Conservation (phyloP, 2,113 vertebrate species). For the Gobius niger region DNA sequence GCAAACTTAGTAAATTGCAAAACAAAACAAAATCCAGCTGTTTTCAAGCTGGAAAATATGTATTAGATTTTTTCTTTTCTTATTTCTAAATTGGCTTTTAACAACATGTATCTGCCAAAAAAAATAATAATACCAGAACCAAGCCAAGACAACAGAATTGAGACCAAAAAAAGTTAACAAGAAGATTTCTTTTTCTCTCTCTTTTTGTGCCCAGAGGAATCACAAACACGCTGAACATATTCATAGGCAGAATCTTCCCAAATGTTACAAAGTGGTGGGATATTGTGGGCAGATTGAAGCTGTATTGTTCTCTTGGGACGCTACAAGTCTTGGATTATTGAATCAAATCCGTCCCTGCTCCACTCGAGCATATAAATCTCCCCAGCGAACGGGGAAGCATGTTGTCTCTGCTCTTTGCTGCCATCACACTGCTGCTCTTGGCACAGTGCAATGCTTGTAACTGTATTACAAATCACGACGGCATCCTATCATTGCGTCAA, state of each 20-base stretch:
- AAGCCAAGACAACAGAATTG: too few relatives aligned
- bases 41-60: too few relatives aligned
- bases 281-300: conserved; percentile 18
- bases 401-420: background rate
- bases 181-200: too few relatives aligned
- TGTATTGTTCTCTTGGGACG: conserved; percentile 11
- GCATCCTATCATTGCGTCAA: conserved; percentile 2
- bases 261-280: conserved; percentile 11
- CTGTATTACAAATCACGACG: conserved; percentile 14
- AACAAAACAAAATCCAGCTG: too few relatives aligned
- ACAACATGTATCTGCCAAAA: too few relatives aligned
- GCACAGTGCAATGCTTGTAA: conserved; percentile 16
- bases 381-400: conserved; percentile 5
- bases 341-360: conserved; percentile 30
- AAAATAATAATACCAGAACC: too few relatives aligned
- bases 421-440: background rate
- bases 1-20: too few relatives aligned
- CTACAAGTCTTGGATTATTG: conserved; percentile 35
- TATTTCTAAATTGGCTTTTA: too few relatives aligned
- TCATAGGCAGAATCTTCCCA: conserved; percentile 7
- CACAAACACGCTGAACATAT: background rate
- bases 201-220: conserved; percentile 1
- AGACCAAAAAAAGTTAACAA: too few relatives aligned
- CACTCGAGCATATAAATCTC: conserved; percentile 12
- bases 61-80: too few relatives aligned